Evolutionary conservation across 2,888 invertebrate species (phyloP).

Genomic region (Cerceris ruficornis): DNA sequence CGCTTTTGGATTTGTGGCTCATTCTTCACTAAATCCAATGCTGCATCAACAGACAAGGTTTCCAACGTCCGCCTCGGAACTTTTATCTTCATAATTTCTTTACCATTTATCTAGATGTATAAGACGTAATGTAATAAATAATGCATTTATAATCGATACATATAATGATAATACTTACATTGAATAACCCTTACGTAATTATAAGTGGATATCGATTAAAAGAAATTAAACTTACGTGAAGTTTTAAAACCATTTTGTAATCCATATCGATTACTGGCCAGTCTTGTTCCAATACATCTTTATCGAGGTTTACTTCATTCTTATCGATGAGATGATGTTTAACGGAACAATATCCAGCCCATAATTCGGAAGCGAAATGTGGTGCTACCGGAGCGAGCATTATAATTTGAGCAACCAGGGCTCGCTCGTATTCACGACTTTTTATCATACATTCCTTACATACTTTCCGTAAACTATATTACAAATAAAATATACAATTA

Average conservation of each 20-base stretch:
- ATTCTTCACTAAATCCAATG: slow-evolving; percentile 83
- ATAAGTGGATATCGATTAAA: not conserved
- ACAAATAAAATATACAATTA: not conserved
- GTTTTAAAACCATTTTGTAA: slow-evolving; percentile 86
- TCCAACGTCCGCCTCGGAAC: slow-evolving; percentile 83
- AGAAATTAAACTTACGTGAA: slow-evolving; percentile 83
- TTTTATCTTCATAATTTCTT: slow-evolving; percentile 83
- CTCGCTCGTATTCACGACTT: slow-evolving; percentile 89
- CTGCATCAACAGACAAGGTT: slow-evolving; percentile 83
- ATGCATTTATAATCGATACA: not conserved
- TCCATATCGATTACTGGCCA: slow-evolving; percentile 90
- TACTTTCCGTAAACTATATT: slow-evolving; percentile 81
- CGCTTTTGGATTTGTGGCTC: slow-evolving; percentile 70
- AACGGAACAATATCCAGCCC: slow-evolving; percentile 89
- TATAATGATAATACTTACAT: not conserved
- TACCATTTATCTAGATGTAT: slow-evolving; percentile 82
- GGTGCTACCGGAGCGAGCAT: slow-evolving; percentile 95
- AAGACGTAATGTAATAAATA: slow-evolving; percentile 3
- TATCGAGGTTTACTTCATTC: slow-evolving; percentile 86
- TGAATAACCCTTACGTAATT: no score
- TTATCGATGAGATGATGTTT: slow-evolving; percentile 82
- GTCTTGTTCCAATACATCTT: slow-evolving; percentile 88
- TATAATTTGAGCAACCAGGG: slow-evolving; percentile 90
- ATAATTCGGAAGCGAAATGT: slow-evolving; percentile 95
- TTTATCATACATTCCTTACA: slow-evolving; percentile 85